Evolutionary conservation across 2,888 invertebrate species (phyloP), one percentile per base, ranked within the genome.

Genomic region (Fabriciana adippe): DNA sequence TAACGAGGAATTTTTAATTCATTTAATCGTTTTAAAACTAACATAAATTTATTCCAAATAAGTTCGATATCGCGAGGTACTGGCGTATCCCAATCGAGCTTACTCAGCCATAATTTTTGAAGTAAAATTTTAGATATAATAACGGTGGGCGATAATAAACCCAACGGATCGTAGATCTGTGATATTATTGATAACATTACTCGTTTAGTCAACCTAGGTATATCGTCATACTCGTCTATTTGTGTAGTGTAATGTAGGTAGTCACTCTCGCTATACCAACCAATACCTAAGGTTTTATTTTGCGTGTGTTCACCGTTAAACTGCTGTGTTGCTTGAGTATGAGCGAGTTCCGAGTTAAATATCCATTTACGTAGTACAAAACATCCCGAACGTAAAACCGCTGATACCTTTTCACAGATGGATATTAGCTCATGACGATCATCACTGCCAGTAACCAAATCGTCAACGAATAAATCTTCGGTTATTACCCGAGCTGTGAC

Each of bases 151-250:
- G 55, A 18, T 55, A 69, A 54, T 14, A 69, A 55, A 4, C 69
- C 69, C n/a, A 69, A 31, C 11, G 66, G 69, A 41, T 69, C 64
- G n/a, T 64, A 67, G 14, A 67, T 64, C 50, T 68, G 68, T 14
- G 64, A 21, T 15, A 68, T 64, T 2, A 51, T 18, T 6, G 68
- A 68, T 31, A 68, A 31, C 6, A 68, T 68, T 1, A 18, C 21
- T 6, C 63, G 67, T 53, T 68, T 68, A 8, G 59, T 68, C 2
- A 64, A 18, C 18, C 18, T 15, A 15, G 6, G 21, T 4, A 3
- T 41, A 6, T 14, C n/a, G 35, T 35, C 59, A 47, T 16, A 11
- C 2, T 56, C 51, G 2, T n/a, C 6, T 18, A 14, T 50, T 6
- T 45, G 55, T 56, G 11, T 48, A 18, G 18, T 56, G 21, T 13